Percentiles rank a stretch among this genome's conserved stretches.
phyloP scores from a whole-genome alignment of 2,888 invertebrate genomes.

The Hyalella azteca region DNA sequence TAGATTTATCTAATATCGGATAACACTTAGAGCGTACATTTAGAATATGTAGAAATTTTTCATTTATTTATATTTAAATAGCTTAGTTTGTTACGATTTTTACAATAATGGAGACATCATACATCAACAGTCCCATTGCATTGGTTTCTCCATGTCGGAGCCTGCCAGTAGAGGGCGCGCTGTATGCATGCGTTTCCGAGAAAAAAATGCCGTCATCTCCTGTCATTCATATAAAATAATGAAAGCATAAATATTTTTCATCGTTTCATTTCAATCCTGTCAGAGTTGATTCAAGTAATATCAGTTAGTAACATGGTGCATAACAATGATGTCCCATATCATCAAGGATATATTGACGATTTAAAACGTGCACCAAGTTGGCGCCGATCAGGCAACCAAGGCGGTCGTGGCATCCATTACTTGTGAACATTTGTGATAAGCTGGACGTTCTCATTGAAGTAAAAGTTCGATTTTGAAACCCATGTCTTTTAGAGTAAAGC shows the following conservation, averaged over 20 bases:
- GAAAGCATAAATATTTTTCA: background rate
- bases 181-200: background rate
- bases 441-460: background rate
- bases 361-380: conserved; percentile 1
- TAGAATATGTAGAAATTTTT: no score
- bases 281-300: no score
- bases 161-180: background rate
- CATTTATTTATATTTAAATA: no score
- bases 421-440: background rate
- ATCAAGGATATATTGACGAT: no score
- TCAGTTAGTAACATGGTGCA: no score
- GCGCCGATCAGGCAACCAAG: conserved; percentile 20
- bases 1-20: no score
- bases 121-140: no score
- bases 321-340: no score
- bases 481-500: conserved; percentile 22
- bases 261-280: background rate
- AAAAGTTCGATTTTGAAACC: background rate
- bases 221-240: background rate
- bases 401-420: conserved; percentile 36
- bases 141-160: no score
- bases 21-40: no score
- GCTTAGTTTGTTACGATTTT: no score
- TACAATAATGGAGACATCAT: no score
- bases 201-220: background rate